phyloP scores from a whole-genome alignment of 2,113 vertebrate genomes.

The Ctenomys sociabilis region DNA sequence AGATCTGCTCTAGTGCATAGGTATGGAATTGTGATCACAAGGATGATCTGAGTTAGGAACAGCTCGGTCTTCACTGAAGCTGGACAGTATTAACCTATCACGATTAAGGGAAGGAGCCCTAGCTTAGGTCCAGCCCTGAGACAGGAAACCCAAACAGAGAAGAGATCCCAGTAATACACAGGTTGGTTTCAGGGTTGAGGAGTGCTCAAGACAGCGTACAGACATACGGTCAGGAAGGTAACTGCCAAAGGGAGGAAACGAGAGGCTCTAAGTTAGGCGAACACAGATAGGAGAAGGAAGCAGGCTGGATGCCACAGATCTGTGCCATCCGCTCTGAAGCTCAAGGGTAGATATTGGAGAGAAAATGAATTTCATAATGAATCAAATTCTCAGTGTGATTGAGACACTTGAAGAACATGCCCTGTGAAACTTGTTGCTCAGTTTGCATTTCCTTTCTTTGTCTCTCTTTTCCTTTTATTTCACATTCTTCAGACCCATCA shows the following conservation, averaged over 20 bases:
- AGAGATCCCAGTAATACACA: background rate
- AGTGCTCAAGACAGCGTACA: background rate
- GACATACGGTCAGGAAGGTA: background rate
- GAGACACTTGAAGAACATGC: slow-evolving; percentile 18
- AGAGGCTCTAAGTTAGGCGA: slow-evolving; percentile 14
- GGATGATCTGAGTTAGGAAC: background rate
- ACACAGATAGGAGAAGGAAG: slow-evolving; percentile 7
- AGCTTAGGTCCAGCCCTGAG: background rate
- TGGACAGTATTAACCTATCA: background rate
- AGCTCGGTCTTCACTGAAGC: slow-evolving; percentile 23
- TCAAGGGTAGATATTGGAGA: background rate
- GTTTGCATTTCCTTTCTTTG: background rate
- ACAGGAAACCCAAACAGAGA: background rate
- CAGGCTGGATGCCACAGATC: slow-evolving; percentile 41
- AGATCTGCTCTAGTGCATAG: background rate
- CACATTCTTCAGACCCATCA: background rate
- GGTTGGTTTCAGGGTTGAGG: background rate
- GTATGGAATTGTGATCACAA: background rate
- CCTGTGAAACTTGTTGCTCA: background rate
- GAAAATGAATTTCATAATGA: slow-evolving; percentile 26
- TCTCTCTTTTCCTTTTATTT: background rate
- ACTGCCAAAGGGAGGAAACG: background rate
- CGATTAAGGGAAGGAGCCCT: background rate
- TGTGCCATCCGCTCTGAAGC: background rate
- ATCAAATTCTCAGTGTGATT: slow-evolving; percentile 50